A percentile compares a stretch with the other conserved stretches of the same genome.
These are phyloP conservation scores for Clusia tigrina DNA, from an alignment of 2,888 invertebrate genomes.

Conservation along the genomic window DNA sequence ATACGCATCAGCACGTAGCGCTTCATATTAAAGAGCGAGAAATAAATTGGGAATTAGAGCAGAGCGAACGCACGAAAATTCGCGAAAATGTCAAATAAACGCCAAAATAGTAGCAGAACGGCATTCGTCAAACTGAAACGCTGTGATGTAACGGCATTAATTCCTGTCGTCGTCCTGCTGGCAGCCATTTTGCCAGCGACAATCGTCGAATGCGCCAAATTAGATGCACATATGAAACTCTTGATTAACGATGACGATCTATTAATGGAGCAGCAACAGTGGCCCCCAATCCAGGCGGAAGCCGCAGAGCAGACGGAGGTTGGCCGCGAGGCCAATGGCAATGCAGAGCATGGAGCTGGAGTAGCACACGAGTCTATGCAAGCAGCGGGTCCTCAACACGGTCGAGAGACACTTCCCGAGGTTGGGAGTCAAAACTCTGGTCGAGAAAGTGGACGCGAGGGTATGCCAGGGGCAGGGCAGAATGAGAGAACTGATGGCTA, in stretches of 20 bases:
- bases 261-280: background rate
- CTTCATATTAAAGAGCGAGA: background rate
- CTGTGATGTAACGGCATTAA: constrained; percentile 37
- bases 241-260: constrained; percentile 45
- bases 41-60: background rate
- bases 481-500: too few relatives aligned
- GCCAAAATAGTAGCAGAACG: constrained; percentile 15
- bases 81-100: constrained; percentile 15
- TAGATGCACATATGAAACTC: constrained; percentile 44
- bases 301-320: background rate
- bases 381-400: constrained; percentile 27
- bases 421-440: background rate
- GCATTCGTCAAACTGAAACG: constrained; percentile 41
- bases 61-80: constrained; percentile 9
- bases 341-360: too few relatives aligned
- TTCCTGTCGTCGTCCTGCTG: constrained; percentile 21
- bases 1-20: constrained; percentile 20
- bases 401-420: too few relatives aligned
- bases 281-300: background rate
- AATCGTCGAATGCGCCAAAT: constrained; percentile 40
- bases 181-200: constrained; percentile 26
- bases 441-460: too few relatives aligned
- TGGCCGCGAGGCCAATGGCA: too few relatives aligned
- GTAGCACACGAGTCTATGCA: too few relatives aligned
- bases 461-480: too few relatives aligned